These are phyloP conservation scores for Drosophila percnosoma DNA, from an alignment of 2,888 invertebrate genomes.

Conservation along the genomic window DNA sequence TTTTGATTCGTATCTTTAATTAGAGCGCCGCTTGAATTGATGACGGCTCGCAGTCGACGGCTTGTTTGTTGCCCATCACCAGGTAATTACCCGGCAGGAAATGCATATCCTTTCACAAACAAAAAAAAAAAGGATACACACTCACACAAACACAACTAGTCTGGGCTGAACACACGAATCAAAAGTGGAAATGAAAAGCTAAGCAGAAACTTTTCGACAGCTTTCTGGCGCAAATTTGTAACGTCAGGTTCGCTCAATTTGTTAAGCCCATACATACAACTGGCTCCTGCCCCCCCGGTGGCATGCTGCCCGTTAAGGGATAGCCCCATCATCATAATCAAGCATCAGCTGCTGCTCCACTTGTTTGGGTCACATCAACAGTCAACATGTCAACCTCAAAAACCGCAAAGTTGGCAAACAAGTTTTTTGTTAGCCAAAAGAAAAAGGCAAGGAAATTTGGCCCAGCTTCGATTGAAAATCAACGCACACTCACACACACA, in stretches of 20 bases:
- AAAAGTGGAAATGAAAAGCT: conserved; percentile 9
- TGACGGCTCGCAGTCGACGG: conserved; percentile 74
- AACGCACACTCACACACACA: conserved; percentile 51
- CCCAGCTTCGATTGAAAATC: conserved; percentile 77
- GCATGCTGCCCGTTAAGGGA: conserved; percentile 3
- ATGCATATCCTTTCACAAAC: conserved; percentile 64
- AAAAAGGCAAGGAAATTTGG: conserved; percentile 56
- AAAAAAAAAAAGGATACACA: background rate
- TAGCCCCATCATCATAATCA: conserved; percentile 66
- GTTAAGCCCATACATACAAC: conserved; percentile 21
- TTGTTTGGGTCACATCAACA: conserved; percentile 77
- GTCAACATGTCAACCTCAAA: conserved; percentile 80
- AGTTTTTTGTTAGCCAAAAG: conserved; percentile 53
- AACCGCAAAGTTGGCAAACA: conserved; percentile 81
- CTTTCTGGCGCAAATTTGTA: conserved; percentile 62
- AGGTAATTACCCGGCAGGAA: conserved; percentile 79
- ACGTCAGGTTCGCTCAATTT: conserved; percentile 58
- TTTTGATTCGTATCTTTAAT: conserved; percentile 76
- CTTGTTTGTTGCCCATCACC: conserved; percentile 77
- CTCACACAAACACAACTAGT: background rate
- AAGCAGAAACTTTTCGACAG: conserved; percentile 23
- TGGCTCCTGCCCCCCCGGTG: background rate
- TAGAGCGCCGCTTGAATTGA: conserved; percentile 72
- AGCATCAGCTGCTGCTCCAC: conserved; percentile 70
- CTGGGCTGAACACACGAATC: conserved; percentile 1